Evolutionary conservation across 30 jellyfish, hydroid and myxozoan species (phyloP).

Genomic region (Cassiopea andromeda): DNA sequence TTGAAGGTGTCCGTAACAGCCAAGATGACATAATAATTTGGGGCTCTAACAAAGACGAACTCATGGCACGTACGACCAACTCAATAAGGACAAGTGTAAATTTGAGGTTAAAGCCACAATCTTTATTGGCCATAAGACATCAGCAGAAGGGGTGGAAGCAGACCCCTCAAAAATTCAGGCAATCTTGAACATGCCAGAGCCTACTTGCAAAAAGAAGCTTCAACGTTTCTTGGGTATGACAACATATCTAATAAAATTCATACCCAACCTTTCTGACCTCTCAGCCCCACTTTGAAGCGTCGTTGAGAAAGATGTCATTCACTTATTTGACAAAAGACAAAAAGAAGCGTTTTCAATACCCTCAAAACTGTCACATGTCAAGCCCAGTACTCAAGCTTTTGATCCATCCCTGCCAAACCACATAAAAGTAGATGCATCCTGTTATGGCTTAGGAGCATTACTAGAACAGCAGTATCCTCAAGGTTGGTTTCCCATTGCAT

Average conservation of each 20-base stretch:
- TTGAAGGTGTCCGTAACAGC: conserved; percentile 61
- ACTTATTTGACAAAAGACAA: conserved; percentile 53
- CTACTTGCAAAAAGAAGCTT: conserved; percentile 32
- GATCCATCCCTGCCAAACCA: conserved; percentile 64
- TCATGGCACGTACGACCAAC: conserved; percentile 28
- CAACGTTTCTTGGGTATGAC: conserved; percentile 58
- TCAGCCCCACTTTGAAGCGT: conserved; percentile 48
- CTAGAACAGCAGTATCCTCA: conserved; percentile 61
- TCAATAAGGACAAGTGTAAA: conserved; percentile 38
- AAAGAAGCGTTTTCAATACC: conserved; percentile 42
- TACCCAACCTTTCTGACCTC: conserved; percentile 58
- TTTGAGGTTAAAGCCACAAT: conserved; percentile 37
- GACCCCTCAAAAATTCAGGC: conserved; percentile 42
- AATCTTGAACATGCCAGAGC: conserved; percentile 47
- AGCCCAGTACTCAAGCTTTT: conserved; percentile 48
- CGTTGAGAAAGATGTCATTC: conserved; percentile 42
- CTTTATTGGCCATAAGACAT: conserved; percentile 37
- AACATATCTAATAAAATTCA: conserved; percentile 27
- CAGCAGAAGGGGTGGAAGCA: conserved; percentile 47
- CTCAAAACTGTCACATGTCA: conserved; percentile 55
- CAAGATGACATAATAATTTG: conserved; percentile 81
- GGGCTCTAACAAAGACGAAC: conserved; percentile 57
- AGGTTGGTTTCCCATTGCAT: conserved; percentile 82
- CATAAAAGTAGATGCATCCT: conserved; percentile 43
- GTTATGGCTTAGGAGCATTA: conserved; percentile 71